Evolutionary conservation across 2,888 invertebrate genomes (phyloP).

Genomic region (Drosophila pseudotakahashii): DNA sequence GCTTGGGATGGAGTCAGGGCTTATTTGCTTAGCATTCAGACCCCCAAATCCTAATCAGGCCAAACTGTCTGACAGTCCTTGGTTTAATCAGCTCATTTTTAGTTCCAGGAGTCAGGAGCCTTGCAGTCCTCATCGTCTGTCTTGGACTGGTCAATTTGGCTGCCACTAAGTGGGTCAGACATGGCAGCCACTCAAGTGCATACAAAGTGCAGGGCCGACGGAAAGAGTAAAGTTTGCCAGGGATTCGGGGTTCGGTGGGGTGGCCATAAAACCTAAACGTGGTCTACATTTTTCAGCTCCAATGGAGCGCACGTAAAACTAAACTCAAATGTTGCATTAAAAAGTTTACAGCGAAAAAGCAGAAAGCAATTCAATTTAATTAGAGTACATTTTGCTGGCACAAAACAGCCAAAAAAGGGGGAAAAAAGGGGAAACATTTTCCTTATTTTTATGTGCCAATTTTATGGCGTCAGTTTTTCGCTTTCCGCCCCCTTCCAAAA

Average conservation of each 20-base stretch:
- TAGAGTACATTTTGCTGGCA: constrained; percentile 60
- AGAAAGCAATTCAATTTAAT: constrained; percentile 72
- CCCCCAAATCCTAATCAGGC: constrained; percentile 35
- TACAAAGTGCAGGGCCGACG: constrained; percentile 47
- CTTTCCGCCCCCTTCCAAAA: too few species aligned
- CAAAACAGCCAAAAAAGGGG: constrained; percentile 1
- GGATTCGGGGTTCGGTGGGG: neutral
- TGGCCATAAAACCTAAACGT: constrained; percentile 66
- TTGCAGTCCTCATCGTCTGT: neutral
- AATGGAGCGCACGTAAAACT: constrained; percentile 56
- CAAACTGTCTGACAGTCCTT: constrained; percentile 28
- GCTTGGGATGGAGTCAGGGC: constrained; percentile 12
- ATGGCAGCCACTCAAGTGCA: constrained; percentile 59
- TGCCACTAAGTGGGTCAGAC: constrained; percentile 63
- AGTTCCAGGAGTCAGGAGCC: constrained; percentile 17
- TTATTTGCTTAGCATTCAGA: constrained; percentile 50
- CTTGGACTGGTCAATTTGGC: constrained; percentile 42
- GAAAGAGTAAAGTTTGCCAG: constrained; percentile 29
- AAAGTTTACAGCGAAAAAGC: constrained; percentile 59
- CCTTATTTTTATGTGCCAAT: constrained; percentile 55
- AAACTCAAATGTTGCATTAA: constrained; percentile 70
- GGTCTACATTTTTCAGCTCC: constrained; percentile 60
- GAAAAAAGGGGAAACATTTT: constrained; percentile 8
- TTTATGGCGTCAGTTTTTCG: constrained; percentile 60
- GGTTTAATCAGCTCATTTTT: constrained; percentile 32